Evolutionary conservation across 2,797 vertebrate species (phyloP).

Genomic region (Phataginus tricuspis): DNA sequence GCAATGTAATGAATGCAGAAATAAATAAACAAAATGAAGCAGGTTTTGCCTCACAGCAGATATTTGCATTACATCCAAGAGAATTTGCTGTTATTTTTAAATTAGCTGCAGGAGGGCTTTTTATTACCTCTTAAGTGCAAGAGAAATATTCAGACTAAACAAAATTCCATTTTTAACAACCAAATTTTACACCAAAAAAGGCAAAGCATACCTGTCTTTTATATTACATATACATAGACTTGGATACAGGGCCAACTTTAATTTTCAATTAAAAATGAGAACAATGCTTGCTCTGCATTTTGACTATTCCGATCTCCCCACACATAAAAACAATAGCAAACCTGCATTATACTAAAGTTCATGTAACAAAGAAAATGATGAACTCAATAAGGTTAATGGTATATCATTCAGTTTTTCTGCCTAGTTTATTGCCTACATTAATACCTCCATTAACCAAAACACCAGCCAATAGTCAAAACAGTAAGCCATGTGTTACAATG

Average conservation of each 20-base stretch:
- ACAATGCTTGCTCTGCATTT: conserved; percentile 27
- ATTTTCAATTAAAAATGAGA: conserved; percentile 73
- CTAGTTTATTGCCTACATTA: conserved; percentile 47
- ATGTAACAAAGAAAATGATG: conserved; percentile 50
- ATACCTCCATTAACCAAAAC: conserved; percentile 39
- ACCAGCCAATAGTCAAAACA: conserved; percentile 29
- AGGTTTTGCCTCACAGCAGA: conserved; percentile 44
- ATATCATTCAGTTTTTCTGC: conserved; percentile 10
- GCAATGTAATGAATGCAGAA: conserved; percentile 63
- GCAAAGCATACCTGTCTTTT: conserved; percentile 47
- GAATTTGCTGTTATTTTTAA: conserved; percentile 71
- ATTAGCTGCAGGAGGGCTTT: conserved; percentile 63
- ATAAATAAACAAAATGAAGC: conserved; percentile 57
- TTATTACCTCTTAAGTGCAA: conserved; percentile 54
- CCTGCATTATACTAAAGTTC: neutral
- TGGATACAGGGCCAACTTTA: conserved; percentile 49
- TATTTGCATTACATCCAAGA: conserved; percentile 58
- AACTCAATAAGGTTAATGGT: conserved; percentile 21
- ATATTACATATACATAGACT: conserved; percentile 7
- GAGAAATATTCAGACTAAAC: conserved; percentile 63
- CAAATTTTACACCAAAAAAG: conserved; percentile 42
- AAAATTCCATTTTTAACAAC: conserved; percentile 65
- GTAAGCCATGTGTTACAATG: neutral
- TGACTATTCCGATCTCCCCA: conserved; percentile 29
- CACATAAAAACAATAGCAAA: conserved; percentile 65